Percentiles rank a stretch among this genome's conserved stretches.
These are phyloP conservation scores for Boleophthalmus pectinirostris DNA, from an alignment of 2,113 vertebrate genomes.

Conservation along the genomic window DNA sequence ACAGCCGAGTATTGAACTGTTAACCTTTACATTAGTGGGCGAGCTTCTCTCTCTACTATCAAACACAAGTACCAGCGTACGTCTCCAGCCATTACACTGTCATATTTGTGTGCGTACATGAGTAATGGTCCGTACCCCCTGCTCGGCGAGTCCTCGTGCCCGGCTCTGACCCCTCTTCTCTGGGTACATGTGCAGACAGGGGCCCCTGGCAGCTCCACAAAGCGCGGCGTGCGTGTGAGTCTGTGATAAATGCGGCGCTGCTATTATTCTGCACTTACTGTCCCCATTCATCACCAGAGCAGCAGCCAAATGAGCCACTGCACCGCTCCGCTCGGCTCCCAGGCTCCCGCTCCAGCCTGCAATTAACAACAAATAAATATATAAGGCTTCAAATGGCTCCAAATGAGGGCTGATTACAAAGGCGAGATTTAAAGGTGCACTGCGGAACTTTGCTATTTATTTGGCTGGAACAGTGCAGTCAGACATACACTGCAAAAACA, in stretches of 20 bases:
- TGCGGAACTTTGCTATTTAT: too few relatives aligned
- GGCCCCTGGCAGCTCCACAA: constrained; percentile 31
- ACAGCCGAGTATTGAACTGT: too few relatives aligned
- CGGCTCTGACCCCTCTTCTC: background rate
- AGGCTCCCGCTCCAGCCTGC: background rate
- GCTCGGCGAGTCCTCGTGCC: background rate
- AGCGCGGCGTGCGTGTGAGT: constrained; percentile 44
- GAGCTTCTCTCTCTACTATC: too few relatives aligned
- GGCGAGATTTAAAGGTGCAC: too few relatives aligned
- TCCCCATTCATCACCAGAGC: constrained; percentile 69
- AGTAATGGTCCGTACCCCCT: background rate
- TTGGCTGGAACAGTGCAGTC: too few relatives aligned
- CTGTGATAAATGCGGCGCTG: constrained; percentile 68
- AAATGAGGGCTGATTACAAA: too few relatives aligned
- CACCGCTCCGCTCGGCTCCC: background rate
- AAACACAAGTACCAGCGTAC: background rate
- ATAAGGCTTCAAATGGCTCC: too few relatives aligned
- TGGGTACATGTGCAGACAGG: constrained; percentile 17
- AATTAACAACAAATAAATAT: too few relatives aligned
- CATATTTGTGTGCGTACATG: background rate
- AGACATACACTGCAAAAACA: too few relatives aligned
- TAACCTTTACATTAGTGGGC: too few relatives aligned
- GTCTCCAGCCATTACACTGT: background rate
- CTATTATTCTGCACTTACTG: constrained; percentile 70
- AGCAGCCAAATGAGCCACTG: constrained; percentile 65